Conservation (phyloP, 1,140 invertebrate species). For the Eriosoma lanigerum region DNA sequence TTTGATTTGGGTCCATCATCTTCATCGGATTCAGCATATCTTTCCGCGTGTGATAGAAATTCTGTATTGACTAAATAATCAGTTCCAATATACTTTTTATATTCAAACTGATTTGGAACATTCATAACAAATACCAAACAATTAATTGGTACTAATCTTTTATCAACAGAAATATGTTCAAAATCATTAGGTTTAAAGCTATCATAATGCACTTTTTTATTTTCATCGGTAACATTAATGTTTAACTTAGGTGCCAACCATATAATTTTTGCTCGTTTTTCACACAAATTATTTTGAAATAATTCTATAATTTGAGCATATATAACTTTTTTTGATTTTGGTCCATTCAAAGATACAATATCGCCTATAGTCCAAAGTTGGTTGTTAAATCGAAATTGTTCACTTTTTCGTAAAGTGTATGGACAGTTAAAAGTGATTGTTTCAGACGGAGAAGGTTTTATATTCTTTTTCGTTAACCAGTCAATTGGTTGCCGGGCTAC, state of each 20-base stretch:
- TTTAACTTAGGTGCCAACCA: constrained; percentile 39
- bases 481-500: background rate
- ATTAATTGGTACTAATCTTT: constrained; percentile 24
- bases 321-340: background rate
- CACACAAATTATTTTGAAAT: constrained; percentile 23
- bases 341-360: constrained; percentile 3
- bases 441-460: constrained; percentile 24
- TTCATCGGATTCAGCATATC: constrained; percentile 47
- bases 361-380: constrained; percentile 34
- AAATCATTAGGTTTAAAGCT: constrained; percentile 23
- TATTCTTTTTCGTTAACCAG: background rate
- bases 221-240: background rate
- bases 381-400: constrained; percentile 12
- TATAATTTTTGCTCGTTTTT: constrained; percentile 43
- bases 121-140: constrained; percentile 20
- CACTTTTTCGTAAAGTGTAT: constrained; percentile 7
- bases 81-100: constrained; percentile 36
- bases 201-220: background rate
- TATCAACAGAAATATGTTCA: constrained; percentile 2
- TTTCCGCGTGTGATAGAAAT: constrained; percentile 41
- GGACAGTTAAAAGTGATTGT: constrained; percentile 3
- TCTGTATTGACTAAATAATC: constrained; percentile 28
- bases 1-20: constrained; percentile 41
- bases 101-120: constrained; percentile 40
- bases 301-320: constrained; percentile 24